Evolutionary conservation across 2,888 invertebrate genomes (phyloP).

Genomic region (Lacanobia wlatinum): DNA sequence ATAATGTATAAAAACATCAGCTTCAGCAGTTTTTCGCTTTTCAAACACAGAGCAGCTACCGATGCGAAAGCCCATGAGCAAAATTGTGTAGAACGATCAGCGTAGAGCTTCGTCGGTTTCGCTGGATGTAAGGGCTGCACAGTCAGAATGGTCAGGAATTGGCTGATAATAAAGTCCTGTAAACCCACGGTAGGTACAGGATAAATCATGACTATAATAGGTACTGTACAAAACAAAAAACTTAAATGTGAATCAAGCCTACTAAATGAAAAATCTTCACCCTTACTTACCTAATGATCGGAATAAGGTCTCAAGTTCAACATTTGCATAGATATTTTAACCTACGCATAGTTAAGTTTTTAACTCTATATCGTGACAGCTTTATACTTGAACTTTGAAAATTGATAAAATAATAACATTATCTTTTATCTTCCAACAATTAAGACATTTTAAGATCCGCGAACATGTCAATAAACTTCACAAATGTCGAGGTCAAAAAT

Average conservation of each 20-base stretch:
- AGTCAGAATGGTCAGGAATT: not conserved
- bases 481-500: constrained; percentile 70
- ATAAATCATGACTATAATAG: not conserved
- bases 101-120: not conserved
- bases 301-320: not conserved
- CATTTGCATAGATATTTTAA: constrained; percentile 9
- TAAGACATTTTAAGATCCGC: constrained; percentile 63
- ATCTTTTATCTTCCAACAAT: constrained; percentile 43
- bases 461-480: constrained; percentile 66
- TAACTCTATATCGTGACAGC: constrained; percentile 27
- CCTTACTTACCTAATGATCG: constrained; percentile 9
- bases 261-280: constrained; percentile 16
- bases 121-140: not conserved
- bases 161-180: not conserved
- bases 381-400: constrained; percentile 48
- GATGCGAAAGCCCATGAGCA: not conserved
- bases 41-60: too few relatives aligned
- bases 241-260: not conserved
- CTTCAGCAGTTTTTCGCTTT: not conserved
- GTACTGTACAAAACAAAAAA: not conserved
- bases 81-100: not conserved
- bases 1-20: not conserved
- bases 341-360: not conserved
- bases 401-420: constrained; percentile 23
- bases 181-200: not conserved